phyloP scores from a whole-genome alignment of 1,140 invertebrate species.

The Dufourea novaeangliae region DNA sequence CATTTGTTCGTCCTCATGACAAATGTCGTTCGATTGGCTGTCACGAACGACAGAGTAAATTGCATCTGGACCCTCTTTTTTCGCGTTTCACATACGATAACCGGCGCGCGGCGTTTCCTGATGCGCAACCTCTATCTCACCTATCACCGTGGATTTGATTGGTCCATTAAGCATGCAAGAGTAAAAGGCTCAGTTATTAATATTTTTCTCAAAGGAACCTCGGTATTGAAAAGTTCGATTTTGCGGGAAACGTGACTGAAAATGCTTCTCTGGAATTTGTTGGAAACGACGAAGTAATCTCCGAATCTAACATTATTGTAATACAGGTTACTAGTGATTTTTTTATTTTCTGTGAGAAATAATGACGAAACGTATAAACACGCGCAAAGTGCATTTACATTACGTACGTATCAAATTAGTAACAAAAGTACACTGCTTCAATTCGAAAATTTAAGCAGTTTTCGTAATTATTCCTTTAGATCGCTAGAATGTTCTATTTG shows the following conservation, averaged over 20 bases:
- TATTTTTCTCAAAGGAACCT: not conserved
- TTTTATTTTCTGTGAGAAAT: too few relatives aligned
- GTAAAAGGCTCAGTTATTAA: not conserved
- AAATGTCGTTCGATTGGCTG: conserved; percentile 54
- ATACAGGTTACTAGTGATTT: too few relatives aligned
- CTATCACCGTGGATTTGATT: not conserved
- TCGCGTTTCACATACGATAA: conserved; percentile 28
- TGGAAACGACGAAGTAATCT: too few relatives aligned
- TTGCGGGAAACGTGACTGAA: too few relatives aligned
- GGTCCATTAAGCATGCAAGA: conserved; percentile 5
- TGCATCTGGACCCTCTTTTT: conserved; percentile 54
- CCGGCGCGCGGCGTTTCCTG: not conserved
- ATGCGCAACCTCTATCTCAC: not conserved
- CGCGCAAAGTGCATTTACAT: too few relatives aligned
- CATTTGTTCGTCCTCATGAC: conserved; percentile 29
- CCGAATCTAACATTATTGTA: too few relatives aligned
- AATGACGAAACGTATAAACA: too few relatives aligned
- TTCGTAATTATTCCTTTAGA: too few relatives aligned
- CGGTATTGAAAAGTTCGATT: not conserved
- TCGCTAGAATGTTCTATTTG: too few relatives aligned
- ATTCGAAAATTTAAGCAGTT: too few relatives aligned
- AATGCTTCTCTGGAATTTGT: not conserved
- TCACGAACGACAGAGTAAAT: conserved; percentile 58
- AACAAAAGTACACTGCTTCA: too few relatives aligned
- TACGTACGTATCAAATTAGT: too few relatives aligned